A percentile compares a stretch with the other conserved stretches of the same genome.
Conservation (phyloP, 2,888 invertebrate species). For the Halocaridina rubra region DNA sequence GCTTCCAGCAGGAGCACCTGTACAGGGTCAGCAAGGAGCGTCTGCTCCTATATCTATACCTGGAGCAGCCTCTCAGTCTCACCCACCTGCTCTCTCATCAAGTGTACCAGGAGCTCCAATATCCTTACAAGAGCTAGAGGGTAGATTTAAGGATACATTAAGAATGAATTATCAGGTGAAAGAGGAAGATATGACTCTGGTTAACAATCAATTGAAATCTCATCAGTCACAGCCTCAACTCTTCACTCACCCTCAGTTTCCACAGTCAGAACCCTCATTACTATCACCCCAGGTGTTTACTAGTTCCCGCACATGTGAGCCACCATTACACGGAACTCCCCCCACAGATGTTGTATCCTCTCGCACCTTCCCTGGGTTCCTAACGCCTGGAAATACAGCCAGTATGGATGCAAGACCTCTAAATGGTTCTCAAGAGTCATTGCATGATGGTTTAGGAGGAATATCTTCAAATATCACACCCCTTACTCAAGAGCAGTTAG, state of each 20-base stretch:
- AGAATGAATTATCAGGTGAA: conserved; percentile 34
- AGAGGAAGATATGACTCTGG: conserved; percentile 33
- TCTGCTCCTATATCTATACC: conserved; percentile 59
- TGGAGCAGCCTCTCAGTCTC: conserved; percentile 32
- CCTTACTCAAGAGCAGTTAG: conserved; percentile 86
- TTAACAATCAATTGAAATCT: conserved; percentile 1
- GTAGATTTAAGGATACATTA: conserved; percentile 57
- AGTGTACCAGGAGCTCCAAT: conserved; percentile 61
- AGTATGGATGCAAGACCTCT: conserved; percentile 42
- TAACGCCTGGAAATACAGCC: conserved; percentile 25
- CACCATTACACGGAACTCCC: conserved; percentile 7
- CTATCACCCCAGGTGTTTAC: conserved; percentile 46
- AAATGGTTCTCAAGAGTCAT: conserved; percentile 52
- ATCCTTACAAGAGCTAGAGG: conserved; percentile 60
- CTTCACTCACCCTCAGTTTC: neutral
- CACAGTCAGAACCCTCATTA: conserved; percentile 24
- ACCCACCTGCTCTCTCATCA: conserved; percentile 44
- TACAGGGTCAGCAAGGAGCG: conserved; percentile 21
- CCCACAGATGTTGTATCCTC: conserved; percentile 18
- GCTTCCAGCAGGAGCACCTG: conserved; percentile 19
- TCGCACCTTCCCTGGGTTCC: conserved; percentile 29
- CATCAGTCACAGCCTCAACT: conserved; percentile 1
- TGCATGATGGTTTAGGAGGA: conserved; percentile 23
- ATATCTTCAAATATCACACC: conserved; percentile 74
- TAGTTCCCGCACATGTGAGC: conserved; percentile 29